Base-by-base conservation (phyloP, 2,888 invertebrate species). In the Pterobdella sp. region DNA sequence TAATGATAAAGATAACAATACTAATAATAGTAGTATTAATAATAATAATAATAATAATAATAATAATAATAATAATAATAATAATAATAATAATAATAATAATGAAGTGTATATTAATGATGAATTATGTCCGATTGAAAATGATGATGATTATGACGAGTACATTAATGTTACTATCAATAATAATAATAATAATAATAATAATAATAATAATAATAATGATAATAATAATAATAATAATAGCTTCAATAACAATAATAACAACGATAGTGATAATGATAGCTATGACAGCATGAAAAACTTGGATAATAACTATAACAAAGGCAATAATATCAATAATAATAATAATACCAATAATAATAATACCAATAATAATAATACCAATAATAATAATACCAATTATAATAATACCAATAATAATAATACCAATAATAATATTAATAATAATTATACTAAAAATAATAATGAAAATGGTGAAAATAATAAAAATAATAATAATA, bases 121-220 rank as follows among this genome's bases (percentile, higher is more conserved):
- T n/a, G n/a, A n/a, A 56, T 22, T 7, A 56, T 42, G 42, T 42
- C 42, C 10, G 42, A 42, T 7, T 42, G 42, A 42, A 42, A 42
- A 42, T 22, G 10, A 42, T 42, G 22, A 22, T 42, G 22, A 42
- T 7, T 14, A 22, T 42, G 7, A 42, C 22, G 49, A 56, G 18
- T 26, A 56, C 26, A 56, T 26, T 26, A n/a, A 56, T 22, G n/a
- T 26, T 56, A n/a, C 18, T 14, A 56, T 26, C 26, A 56, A 7
- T 18, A 56, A 56, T 22, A 56, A 56, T n/a, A 56, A 56, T 56
- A 56, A 56, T n/a, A 22, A 56, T 56, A 56, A 56, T 56, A 26
- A 56, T 18, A 7, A 42, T 18, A 42, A 42, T 14, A 42, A 42
- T 42, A 42, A 42, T 42, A 42, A 42, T 42, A 42, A 42, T 18